phyloP scores from a whole-genome alignment of 2,797 vertebrate genomes.

The Potorous gilbertii region DNA sequence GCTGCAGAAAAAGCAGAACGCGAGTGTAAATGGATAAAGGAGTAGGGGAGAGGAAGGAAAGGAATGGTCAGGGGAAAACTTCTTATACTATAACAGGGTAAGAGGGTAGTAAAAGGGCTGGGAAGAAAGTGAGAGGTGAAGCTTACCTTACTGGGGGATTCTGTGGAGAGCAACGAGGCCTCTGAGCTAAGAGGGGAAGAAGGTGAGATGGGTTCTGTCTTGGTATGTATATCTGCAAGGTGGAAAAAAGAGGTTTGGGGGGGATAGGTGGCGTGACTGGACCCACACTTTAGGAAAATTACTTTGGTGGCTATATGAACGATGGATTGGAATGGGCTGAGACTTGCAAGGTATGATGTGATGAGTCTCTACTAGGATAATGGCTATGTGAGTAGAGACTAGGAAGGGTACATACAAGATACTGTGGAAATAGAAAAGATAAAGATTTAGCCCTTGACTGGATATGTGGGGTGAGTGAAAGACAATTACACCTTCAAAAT shows the following conservation, averaged over 20 bases:
- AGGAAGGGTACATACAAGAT: not conserved
- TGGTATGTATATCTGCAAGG: conserved; percentile 75
- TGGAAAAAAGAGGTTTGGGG: not conserved
- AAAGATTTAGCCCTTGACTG: not conserved
- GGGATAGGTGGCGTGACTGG: not conserved
- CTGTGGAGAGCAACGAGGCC: conserved; percentile 68
- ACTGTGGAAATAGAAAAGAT: not conserved
- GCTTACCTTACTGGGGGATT: conserved; percentile 73
- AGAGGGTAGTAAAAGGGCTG: not conserved
- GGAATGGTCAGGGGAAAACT: not conserved
- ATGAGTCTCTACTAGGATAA: not conserved
- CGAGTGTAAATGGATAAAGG: not conserved
- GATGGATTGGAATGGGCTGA: not conserved
- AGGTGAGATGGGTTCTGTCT: conserved; percentile 77
- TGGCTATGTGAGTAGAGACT: not conserved
- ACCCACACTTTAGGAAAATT: not conserved
- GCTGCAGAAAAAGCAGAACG: conserved; percentile 43
- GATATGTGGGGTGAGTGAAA: not conserved
- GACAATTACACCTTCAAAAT: not conserved
- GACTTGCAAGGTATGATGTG: not conserved
- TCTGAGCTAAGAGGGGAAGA: conserved; percentile 73
- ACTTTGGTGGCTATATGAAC: not conserved
- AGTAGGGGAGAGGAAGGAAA: not conserved
- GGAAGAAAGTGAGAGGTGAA: not conserved
- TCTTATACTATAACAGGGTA: not conserved